Evolutionary conservation across 2,888 invertebrate genomes (phyloP).

Genomic region (Trachelus tabidus): DNA sequence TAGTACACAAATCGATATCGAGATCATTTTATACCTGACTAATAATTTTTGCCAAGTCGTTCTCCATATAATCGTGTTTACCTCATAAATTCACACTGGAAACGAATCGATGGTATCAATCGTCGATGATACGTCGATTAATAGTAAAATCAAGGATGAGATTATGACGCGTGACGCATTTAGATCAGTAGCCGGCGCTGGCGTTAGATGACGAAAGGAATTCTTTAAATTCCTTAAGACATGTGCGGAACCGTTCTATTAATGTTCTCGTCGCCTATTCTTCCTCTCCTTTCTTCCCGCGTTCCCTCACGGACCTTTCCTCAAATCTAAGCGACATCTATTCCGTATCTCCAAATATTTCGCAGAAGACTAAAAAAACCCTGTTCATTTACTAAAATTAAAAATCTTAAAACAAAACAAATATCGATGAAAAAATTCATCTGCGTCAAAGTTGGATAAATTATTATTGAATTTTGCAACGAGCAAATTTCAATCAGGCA

Average conservation of each 20-base stretch:
- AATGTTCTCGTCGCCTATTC: constrained; percentile 42
- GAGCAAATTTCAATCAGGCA: neutral
- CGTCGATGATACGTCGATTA: no score
- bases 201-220: constrained; percentile 22
- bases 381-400: neutral
- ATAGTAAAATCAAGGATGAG: neutral
- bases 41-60: neutral
- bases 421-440: neutral
- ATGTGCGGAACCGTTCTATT: constrained; percentile 49
- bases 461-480: neutral
- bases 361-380: neutral
- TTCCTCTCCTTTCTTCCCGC: constrained; percentile 23
- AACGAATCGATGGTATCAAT: neutral
- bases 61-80: neutral
- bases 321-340: neutral
- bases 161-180: neutral
- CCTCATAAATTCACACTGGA: neutral
- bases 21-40: neutral
- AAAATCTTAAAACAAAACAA: neutral
- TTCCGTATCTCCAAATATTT: neutral
- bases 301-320: constrained; percentile 22
- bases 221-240: constrained; percentile 41
- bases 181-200: neutral
- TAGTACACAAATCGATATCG: neutral
- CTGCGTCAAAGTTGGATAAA: neutral